Conservation (phyloP, 2,888 invertebrate genomes). For the Phania funesta region DNA sequence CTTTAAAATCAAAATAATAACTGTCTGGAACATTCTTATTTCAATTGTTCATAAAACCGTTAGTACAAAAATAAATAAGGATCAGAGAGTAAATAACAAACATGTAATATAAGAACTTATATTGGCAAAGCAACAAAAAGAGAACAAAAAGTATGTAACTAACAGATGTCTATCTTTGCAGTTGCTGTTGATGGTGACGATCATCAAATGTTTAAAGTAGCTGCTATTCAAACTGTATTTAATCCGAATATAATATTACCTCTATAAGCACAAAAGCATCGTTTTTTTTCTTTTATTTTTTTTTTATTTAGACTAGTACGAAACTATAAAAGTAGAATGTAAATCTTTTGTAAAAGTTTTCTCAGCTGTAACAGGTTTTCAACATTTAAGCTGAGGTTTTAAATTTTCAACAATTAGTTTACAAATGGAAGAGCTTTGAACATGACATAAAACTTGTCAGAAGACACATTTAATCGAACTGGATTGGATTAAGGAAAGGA, state of each 20-base stretch:
- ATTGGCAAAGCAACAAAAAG: background rate
- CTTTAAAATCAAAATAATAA: background rate
- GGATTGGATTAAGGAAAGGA: background rate
- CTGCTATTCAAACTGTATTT: slow-evolving; percentile 19
- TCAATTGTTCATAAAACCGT: slow-evolving; percentile 24
- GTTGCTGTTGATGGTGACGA: slow-evolving; percentile 11
- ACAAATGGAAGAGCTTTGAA: slow-evolving; percentile 58
- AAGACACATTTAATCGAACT: background rate
- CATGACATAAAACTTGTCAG: slow-evolving; percentile 43
- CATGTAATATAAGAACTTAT: slow-evolving; percentile 20
- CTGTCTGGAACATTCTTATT: background rate
- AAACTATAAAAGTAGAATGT: slow-evolving; percentile 67
- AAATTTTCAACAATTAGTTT: slow-evolving; percentile 67
- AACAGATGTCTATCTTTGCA: background rate
- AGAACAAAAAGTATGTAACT: background rate
- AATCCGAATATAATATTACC: slow-evolving; percentile 49
- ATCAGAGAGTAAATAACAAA: slow-evolving; percentile 1
- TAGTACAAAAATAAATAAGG: slow-evolving; percentile 36
- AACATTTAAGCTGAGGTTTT: slow-evolving; percentile 71
- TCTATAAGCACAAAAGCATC: background rate
- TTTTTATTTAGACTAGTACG: slow-evolving; percentile 33
- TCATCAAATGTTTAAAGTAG: slow-evolving; percentile 14
- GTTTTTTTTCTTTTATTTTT: slow-evolving; percentile 6
- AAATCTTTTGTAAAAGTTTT: slow-evolving; percentile 69
- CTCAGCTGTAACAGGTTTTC: slow-evolving; percentile 72